A percentile compares a stretch with the other conserved stretches of the same genome.
These are phyloP conservation scores for Atethmia centrago DNA, from an alignment of 2,888 invertebrate species.

Conservation along the genomic window DNA sequence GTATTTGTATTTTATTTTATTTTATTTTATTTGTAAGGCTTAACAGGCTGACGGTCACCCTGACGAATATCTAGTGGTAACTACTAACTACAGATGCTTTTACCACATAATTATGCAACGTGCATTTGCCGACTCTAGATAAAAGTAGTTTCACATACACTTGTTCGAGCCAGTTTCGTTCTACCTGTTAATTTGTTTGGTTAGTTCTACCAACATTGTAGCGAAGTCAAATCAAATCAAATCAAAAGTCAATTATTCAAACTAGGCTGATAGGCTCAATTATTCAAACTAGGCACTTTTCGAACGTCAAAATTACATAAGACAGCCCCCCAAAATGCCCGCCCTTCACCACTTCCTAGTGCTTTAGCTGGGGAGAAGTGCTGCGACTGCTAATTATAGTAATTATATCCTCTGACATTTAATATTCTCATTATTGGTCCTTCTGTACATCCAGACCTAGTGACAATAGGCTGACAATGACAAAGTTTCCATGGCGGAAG, in stretches of 20 bases:
- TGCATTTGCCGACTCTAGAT: not conserved
- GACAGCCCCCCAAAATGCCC: no score
- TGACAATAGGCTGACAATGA: conserved; percentile 14
- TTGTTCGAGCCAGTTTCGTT: not conserved
- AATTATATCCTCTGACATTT: no score
- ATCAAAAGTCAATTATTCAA: no score
- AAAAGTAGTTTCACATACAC: not conserved
- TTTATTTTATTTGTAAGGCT: not conserved
- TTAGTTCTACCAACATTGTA: not conserved
- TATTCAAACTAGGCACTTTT: no score
- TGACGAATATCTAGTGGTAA: not conserved
- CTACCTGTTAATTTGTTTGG: not conserved
- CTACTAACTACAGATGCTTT: not conserved
- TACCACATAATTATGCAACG: not conserved
- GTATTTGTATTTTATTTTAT: no score
- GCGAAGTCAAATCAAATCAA: no score
- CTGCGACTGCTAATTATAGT: not conserved
- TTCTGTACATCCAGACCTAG: conserved; percentile 11
- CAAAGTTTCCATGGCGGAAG: conserved; percentile 31
- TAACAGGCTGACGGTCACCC: not conserved
- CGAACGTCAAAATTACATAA: no score
- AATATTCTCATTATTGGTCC: not conserved
- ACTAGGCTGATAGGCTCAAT: no score
- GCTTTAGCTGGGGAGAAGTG: no score
- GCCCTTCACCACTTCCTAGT: no score